Evolutionary conservation across 1,140 invertebrate species (phyloP), one percentile per base, ranked within the genome.

Genomic region (Bombus fervidus): DNA sequence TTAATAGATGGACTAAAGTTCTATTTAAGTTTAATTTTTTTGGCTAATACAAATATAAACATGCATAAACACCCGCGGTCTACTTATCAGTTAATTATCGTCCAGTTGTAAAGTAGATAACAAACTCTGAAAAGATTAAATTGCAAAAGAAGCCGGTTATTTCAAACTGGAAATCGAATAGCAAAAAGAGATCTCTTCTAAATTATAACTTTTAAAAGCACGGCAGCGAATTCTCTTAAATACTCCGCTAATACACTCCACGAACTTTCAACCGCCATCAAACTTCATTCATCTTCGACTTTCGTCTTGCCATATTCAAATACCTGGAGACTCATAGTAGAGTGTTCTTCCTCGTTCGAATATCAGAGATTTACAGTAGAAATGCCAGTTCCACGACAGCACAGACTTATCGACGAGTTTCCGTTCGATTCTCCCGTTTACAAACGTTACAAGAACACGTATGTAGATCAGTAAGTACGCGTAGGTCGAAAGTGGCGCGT

Each of bases 341-440:
- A 41, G 15, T n/a, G 2, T 13, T 66, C 34, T 39, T 25, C 13
- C 47, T 53, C 13, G 28, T 0, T 25, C 15, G 6, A 47, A 43
- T 75, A 75, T 53, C 57, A 37, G 22, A 28, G 41, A 5, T 39
- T 66, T n/a, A 10, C 47, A n/a, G 25, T 10, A 57, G 37, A 69
- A 79, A 62, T 59, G 47, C 62, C 25, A 9, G 64, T 68, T 79
- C n/a, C 76, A 34, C 39, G 13, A 25, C 28, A 12, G 1, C 34
- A 41, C 74, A 47, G 13, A 53, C 41, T 77, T 83, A 79, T 71
- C 83, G 53, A 59, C 34, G 31, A n/a, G 28, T 41, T 59, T 22
- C 64, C 10, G 12, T 71, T 84, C 64, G 59, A 75, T 76, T 76
- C 25, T 15, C 53, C 6, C 41, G 25, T 59, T 62, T 12, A 37